Evolutionary conservation across 2,888 invertebrate genomes (phyloP), one percentile per base, ranked within the genome.

Genomic region (Hypsopygia costalis): DNA sequence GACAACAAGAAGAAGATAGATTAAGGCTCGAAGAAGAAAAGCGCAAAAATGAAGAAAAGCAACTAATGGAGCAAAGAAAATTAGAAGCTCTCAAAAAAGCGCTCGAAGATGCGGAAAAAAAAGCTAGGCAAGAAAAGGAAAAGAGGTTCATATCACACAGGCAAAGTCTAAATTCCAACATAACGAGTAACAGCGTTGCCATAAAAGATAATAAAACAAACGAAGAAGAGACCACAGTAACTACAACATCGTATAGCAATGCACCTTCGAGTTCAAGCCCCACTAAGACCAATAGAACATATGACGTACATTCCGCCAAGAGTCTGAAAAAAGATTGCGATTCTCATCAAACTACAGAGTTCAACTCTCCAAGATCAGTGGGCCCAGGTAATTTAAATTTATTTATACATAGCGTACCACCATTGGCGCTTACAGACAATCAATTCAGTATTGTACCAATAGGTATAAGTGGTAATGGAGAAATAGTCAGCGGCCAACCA

Each of bases 1-100:
- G 92, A 31, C 95, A 97, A 66, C 91, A 93, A 61, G 93, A 93
- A 77, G 80, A 91, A 46, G 93, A 95, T 57, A 89, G 91, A 43
- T 81, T 91, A 55, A 91, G 93, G 47, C 77, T 94, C 50, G 94
- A 96, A 62, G 90, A 92, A 51, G 97, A 97, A 69, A 92, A 93
- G 46, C 89, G 90, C 38, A 78, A 89, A 49, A 74, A 90, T 9
- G 88, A 91, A 59, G 94, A 95, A 56, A 94, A 93, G 54, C 91
- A 94, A 78, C 91, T 93, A 48, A 88, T 91, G 29, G 94, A 95
- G 64, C 90, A 92, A 58, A 92, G 92, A 51, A 93, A 95, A 70
- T 91, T 94, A 39, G 93, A 94, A 66, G 91, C 93, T 1, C 91
- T 97, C 73, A 91, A 93, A 58, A 92, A 93, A 65, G 95, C 96